Evolutionary conservation across 1,140 invertebrate species (phyloP).

Genomic region (Tribolium madens): DNA sequence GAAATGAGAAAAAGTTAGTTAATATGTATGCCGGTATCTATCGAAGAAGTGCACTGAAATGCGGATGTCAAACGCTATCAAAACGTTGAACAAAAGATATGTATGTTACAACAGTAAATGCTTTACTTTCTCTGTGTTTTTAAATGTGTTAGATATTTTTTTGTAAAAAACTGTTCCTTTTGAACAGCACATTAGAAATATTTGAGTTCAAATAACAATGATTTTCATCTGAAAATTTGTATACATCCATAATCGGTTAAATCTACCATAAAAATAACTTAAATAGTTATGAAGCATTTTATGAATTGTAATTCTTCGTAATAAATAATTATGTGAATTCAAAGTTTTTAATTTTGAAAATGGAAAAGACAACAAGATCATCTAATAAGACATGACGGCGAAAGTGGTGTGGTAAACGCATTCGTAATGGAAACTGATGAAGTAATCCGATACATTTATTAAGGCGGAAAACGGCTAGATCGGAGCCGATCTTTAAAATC

Average conservation of each 20-base stretch:
- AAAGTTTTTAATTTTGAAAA: background rate
- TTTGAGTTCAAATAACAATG: no score
- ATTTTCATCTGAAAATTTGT: no score
- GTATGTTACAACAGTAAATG: no score
- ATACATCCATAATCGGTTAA: no score
- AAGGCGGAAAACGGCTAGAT: conserved; percentile 14
- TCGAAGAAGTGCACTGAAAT: conserved; percentile 41
- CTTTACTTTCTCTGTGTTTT: no score
- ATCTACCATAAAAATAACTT: no score
- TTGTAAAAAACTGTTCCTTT: no score
- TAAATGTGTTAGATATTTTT: no score
- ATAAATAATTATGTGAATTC: no score
- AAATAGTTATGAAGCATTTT: no score
- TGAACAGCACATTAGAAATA: no score
- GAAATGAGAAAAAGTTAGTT: conserved; percentile 18
- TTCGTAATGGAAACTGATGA: conserved; percentile 18
- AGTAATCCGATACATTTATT: conserved; percentile 25
- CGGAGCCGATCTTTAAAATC: background rate
- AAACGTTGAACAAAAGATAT: background rate
- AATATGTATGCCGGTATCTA: background rate
- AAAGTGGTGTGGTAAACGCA: background rate
- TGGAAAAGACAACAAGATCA: background rate
- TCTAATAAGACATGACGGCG: background rate
- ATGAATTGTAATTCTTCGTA: no score
- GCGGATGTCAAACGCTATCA: conserved; percentile 4